These are phyloP conservation scores for Desmophyllum pertusum DNA, from an alignment of 92 coral and sea anemone genomes.

Conservation along the genomic window DNA sequence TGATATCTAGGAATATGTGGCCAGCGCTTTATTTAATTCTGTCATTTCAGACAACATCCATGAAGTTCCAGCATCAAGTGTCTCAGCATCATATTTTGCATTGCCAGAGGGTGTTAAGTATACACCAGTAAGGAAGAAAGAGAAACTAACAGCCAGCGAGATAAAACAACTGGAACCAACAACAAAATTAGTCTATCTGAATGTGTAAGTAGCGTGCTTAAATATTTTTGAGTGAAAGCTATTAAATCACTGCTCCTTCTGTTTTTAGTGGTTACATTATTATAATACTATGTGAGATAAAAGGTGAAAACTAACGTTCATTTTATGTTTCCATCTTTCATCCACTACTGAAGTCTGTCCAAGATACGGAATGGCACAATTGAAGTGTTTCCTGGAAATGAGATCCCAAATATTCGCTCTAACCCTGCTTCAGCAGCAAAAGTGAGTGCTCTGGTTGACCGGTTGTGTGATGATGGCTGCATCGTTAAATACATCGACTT, in stretches of 20 bases:
- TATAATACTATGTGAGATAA: too few relatives aligned
- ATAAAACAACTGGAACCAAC: neutral
- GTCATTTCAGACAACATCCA: too few relatives aligned
- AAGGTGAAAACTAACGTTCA: too few relatives aligned
- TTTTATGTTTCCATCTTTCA: too few relatives aligned
- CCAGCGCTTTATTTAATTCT: too few relatives aligned
- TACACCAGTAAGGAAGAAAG: neutral
- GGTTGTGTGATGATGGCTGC: neutral
- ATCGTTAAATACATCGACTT: neutral
- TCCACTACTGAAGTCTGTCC: neutral
- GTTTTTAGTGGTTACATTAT: too few relatives aligned
- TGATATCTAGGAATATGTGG: too few relatives aligned
- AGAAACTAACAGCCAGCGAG: neutral
- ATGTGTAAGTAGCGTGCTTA: neutral
- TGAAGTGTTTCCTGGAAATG: neutral
- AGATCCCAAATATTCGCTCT: neutral
- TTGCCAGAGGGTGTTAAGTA: neutral
- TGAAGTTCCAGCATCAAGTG: too few relatives aligned
- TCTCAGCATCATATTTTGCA: too few relatives aligned
- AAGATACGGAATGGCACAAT: neutral
- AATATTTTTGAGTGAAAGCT: neutral
- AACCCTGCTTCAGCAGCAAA: neutral
- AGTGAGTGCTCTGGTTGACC: neutral
- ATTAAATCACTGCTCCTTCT: neutral
- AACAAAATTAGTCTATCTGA: neutral